phyloP scores from a whole-genome alignment of 2,888 invertebrate genomes.

The Agrotis clavis region DNA sequence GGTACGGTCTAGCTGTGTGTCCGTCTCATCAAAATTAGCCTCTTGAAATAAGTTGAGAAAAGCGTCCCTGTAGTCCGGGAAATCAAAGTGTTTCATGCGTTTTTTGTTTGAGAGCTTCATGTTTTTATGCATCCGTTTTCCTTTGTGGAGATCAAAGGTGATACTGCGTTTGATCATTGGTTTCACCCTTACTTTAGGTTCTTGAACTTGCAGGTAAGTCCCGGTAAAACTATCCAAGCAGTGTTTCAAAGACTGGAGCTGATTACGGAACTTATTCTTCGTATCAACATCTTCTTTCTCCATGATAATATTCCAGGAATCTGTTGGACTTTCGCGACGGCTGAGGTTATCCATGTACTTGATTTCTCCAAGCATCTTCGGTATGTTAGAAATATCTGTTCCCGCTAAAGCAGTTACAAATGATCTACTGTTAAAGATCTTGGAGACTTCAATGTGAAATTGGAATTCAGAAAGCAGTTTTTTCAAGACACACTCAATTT shows the following conservation, averaged over 20 bases:
- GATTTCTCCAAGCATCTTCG: slow-evolving; percentile 70
- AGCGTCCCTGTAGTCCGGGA: slow-evolving; percentile 84
- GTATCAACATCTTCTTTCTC: slow-evolving; percentile 79
- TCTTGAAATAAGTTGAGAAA: slow-evolving; percentile 80
- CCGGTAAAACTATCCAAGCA: slow-evolving; percentile 79
- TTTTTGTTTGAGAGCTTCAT: slow-evolving; percentile 78
- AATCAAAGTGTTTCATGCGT: slow-evolving; percentile 82
- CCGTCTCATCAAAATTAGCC: slow-evolving; percentile 57
- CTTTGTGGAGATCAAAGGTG: slow-evolving; percentile 71
- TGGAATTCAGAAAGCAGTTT: slow-evolving; percentile 83
- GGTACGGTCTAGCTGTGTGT: slow-evolving; percentile 43
- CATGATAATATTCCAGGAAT: slow-evolving; percentile 81
- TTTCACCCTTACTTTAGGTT: slow-evolving; percentile 51
- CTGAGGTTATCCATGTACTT: slow-evolving; percentile 70
- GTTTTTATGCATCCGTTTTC: slow-evolving; percentile 66
- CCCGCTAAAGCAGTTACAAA: slow-evolving; percentile 72
- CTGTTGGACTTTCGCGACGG: slow-evolving; percentile 74
- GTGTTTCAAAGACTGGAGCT: slow-evolving; percentile 78
- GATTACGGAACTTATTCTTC: slow-evolving; percentile 79
- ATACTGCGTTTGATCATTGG: slow-evolving; percentile 57
- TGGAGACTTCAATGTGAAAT: slow-evolving; percentile 86
- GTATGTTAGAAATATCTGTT: slow-evolving; percentile 70
- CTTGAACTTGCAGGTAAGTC: slow-evolving; percentile 70
- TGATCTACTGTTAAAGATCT: slow-evolving; percentile 79
- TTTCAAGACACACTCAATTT: slow-evolving; percentile 79